A percentile compares a stretch with the other conserved stretches of the same genome.
phyloP scores from a whole-genome alignment of 1,140 invertebrate species.

The Dreissena polymorpha region DNA sequence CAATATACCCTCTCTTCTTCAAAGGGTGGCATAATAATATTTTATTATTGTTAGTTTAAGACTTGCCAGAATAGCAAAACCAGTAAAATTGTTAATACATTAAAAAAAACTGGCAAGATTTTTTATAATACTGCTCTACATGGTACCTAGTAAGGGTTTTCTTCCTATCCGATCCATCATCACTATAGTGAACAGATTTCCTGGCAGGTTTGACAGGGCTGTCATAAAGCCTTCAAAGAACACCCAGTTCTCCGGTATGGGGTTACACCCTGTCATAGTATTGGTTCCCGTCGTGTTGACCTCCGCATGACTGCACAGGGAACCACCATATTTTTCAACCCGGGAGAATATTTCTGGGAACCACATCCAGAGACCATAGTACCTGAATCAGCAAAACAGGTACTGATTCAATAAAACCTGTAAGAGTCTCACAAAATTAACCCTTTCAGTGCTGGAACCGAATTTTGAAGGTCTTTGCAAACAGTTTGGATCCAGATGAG shows the following conservation, averaged over 20 bases:
- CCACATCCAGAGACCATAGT: slow-evolving; percentile 82
- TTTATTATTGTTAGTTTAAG: too few relatives aligned
- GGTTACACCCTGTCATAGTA: slow-evolving; percentile 29
- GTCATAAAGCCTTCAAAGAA: slow-evolving; percentile 77
- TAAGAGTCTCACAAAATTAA: not conserved
- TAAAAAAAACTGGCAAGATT: too few relatives aligned
- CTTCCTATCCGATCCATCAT: slow-evolving; percentile 81
- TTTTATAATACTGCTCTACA: not conserved
- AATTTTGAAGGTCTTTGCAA: too few relatives aligned
- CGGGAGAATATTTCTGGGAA: slow-evolving; percentile 82
- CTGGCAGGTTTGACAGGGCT: slow-evolving; percentile 79
- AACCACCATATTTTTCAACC: slow-evolving; percentile 78
- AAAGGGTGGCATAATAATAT: too few relatives aligned
- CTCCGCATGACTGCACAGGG: slow-evolving; percentile 67
- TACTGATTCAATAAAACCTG: not conserved
- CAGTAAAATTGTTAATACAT: too few relatives aligned
- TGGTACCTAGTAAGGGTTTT: slow-evolving; percentile 80
- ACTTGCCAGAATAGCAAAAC: too few relatives aligned
- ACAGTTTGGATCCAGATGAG: too few relatives aligned
- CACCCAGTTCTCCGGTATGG: slow-evolving; percentile 62
- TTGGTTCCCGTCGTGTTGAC: slow-evolving; percentile 56
- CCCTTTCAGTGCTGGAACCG: too few relatives aligned
- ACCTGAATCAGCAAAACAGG: slow-evolving; percentile 74
- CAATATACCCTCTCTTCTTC: too few relatives aligned
- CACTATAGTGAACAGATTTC: slow-evolving; percentile 80